Conservation (phyloP, 2,113 vertebrate genomes). For the Sylvilagus bachmani region DNA sequence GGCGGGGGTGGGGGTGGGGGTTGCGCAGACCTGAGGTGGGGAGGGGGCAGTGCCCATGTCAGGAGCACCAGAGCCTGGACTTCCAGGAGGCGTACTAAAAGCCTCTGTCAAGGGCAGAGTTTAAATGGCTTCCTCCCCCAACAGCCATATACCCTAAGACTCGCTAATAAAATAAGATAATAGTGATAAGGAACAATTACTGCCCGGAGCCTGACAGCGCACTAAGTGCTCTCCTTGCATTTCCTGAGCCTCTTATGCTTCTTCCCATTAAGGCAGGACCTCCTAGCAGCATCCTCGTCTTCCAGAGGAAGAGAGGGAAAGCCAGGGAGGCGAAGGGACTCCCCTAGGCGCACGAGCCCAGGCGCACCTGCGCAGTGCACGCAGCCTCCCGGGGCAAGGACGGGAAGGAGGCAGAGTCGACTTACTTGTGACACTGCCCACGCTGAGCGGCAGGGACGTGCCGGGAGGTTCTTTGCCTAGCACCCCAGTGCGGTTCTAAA, state of each 20-base stretch:
- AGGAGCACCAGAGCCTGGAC: not conserved
- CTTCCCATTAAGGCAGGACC: not conserved
- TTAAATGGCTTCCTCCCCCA: not conserved
- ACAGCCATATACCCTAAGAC: not conserved
- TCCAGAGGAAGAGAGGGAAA: not conserved
- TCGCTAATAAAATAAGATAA: conserved; percentile 40
- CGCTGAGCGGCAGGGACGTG: not conserved
- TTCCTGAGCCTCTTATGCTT: not conserved
- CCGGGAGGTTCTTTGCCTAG: conserved; percentile 25
- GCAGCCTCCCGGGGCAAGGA: not conserved
- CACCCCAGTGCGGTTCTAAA: not conserved
- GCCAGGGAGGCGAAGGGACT: conserved; percentile 13
- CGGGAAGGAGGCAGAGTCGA: not conserved
- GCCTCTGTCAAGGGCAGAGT: not conserved
- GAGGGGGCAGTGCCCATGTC: not conserved
- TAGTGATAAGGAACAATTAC: not conserved
- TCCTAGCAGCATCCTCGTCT: not conserved
- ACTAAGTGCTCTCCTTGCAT: not conserved
- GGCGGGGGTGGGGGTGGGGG: fast-evolving
- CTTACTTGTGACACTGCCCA: not conserved
- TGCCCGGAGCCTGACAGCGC: not conserved
- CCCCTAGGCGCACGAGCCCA: not conserved
- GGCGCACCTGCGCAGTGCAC: not conserved
- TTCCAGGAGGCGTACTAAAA: conserved; percentile 24
- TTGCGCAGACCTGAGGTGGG: not conserved